A percentile compares a stretch with the other conserved stretches of the same genome.
These are phyloP conservation scores for Colossoma macropomum DNA, from an alignment of 2,113 vertebrate genomes.

Conservation along the genomic window DNA sequence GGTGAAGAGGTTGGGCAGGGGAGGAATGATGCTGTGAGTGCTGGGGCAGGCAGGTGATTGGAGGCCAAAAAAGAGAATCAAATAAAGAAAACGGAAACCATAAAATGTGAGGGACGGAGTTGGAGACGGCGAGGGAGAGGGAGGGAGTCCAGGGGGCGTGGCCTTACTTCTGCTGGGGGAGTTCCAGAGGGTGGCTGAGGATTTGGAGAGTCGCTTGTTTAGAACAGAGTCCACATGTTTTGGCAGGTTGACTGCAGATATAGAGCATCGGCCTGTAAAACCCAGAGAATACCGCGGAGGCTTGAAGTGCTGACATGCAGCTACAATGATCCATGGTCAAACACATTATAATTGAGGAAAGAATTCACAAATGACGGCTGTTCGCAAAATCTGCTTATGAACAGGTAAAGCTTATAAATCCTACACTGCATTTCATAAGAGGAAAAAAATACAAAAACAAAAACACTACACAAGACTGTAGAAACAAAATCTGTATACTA, in stretches of 20 bases:
- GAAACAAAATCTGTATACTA: too few relatives aligned
- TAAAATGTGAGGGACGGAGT: slow-evolving; percentile 58
- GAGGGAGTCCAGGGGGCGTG: slow-evolving; percentile 55
- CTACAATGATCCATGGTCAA: slow-evolving; percentile 14
- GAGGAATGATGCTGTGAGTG: slow-evolving; percentile 62
- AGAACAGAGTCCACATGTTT: slow-evolving; percentile 99
- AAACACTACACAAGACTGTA: too few relatives aligned
- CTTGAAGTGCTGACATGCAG: neutral
- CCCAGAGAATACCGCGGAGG: slow-evolving; percentile 80
- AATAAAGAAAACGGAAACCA: slow-evolving; percentile 57
- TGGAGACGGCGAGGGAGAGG: slow-evolving; percentile 56
- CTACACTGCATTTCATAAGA: neutral
- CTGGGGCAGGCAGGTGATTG: slow-evolving; percentile 60
- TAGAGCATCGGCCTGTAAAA: slow-evolving; percentile 94
- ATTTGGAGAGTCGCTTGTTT: slow-evolving; percentile 99
- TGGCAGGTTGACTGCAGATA: slow-evolving; percentile 98
- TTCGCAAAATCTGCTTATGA: neutral
- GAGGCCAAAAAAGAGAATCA: slow-evolving; percentile 51
- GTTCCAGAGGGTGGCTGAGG: slow-evolving; percentile 98
- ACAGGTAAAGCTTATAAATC: neutral
- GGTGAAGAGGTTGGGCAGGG: slow-evolving; percentile 47
- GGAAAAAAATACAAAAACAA: too few relatives aligned
- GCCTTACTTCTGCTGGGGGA: slow-evolving; percentile 99
- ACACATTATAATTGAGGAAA: neutral
- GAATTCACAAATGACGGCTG: neutral